phyloP scores from a whole-genome alignment of 2,797 vertebrate genomes.

The Pangasius krempfi region DNA sequence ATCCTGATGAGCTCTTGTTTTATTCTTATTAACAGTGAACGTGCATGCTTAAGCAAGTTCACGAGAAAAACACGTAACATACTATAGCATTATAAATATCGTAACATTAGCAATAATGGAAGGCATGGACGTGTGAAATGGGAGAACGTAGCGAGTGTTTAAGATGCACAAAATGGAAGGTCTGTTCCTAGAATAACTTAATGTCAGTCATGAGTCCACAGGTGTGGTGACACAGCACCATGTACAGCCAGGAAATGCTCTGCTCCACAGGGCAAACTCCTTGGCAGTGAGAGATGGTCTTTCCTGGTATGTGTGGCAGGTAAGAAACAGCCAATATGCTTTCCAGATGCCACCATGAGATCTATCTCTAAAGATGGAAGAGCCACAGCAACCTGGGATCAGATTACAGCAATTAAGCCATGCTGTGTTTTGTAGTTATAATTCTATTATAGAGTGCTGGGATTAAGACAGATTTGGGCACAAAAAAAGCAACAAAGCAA shows the following conservation, averaged over 20 bases:
- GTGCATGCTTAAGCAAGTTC: background rate
- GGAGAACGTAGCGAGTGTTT: conserved; percentile 19
- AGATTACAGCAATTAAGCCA: conserved; percentile 39
- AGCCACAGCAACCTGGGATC: conserved; percentile 31
- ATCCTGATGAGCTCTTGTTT: background rate
- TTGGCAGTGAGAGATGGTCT: conserved; percentile 34
- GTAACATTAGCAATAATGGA: background rate
- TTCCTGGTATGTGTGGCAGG: conserved; percentile 45
- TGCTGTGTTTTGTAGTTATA: background rate
- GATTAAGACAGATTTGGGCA: background rate
- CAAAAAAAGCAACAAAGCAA: background rate
- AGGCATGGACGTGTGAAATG: conserved; percentile 20
- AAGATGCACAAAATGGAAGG: conserved; percentile 25
- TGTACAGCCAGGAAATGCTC: conserved; percentile 36
- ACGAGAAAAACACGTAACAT: background rate
- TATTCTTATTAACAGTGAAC: background rate
- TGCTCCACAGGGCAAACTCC: conserved; percentile 19
- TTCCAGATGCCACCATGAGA: conserved; percentile 18
- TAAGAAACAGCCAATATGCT: conserved; percentile 39
- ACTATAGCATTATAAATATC: background rate
- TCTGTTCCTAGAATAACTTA: conserved; percentile 41
- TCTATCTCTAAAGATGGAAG: conserved; percentile 43
- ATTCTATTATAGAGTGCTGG: conserved; percentile 3
- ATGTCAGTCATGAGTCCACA: conserved; percentile 51
- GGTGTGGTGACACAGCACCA: conserved; percentile 51